These are phyloP conservation scores for Chamaedrilus cognettii DNA, from an alignment of 2,888 invertebrate genomes.

Conservation along the genomic window DNA sequence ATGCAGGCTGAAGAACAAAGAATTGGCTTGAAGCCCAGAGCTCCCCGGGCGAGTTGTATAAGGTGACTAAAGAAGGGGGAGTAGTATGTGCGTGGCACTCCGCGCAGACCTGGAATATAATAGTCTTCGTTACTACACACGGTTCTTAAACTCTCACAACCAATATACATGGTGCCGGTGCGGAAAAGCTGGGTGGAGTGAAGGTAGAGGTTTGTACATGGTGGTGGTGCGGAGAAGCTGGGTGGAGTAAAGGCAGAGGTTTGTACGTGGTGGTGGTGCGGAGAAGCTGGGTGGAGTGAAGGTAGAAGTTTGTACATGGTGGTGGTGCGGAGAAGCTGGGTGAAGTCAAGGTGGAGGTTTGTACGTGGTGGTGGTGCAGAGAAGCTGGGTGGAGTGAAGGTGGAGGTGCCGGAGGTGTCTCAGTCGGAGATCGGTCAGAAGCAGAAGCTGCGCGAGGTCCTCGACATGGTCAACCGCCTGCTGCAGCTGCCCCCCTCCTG, in stretches of 20 bases:
- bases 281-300: conserved; percentile 40
- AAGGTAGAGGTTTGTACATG: neutral
- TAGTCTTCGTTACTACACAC: too few species aligned
- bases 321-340: conserved; percentile 65
- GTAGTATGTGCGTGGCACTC: too few species aligned
- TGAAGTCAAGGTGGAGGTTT: conserved; percentile 75
- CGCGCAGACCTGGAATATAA: too few species aligned
- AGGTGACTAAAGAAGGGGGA: too few species aligned
- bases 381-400: conserved; percentile 56
- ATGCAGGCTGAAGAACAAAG: too few species aligned
- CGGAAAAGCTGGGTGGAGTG: neutral
- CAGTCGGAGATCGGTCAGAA: conserved; percentile 88
- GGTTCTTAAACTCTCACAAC: too few species aligned
- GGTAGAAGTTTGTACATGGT: conserved; percentile 98
- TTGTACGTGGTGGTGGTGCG: conserved; percentile 98
- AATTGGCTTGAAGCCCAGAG: too few species aligned
- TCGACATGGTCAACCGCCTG: conserved; percentile 85
- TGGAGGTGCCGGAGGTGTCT: conserved; percentile 97
- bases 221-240: conserved; percentile 33
- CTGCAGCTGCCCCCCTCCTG: conserved; percentile 62
- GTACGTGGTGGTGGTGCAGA: conserved; percentile 84
- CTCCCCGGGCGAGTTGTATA: too few species aligned
- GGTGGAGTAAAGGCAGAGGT: conserved; percentile 73
- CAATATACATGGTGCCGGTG: neutral
- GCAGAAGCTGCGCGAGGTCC: conserved; percentile 86